Evolutionary conservation across 2,888 invertebrate genomes (phyloP), one percentile per base, ranked within the genome.

Genomic region (Aphelenchoides bicaudatus): DNA sequence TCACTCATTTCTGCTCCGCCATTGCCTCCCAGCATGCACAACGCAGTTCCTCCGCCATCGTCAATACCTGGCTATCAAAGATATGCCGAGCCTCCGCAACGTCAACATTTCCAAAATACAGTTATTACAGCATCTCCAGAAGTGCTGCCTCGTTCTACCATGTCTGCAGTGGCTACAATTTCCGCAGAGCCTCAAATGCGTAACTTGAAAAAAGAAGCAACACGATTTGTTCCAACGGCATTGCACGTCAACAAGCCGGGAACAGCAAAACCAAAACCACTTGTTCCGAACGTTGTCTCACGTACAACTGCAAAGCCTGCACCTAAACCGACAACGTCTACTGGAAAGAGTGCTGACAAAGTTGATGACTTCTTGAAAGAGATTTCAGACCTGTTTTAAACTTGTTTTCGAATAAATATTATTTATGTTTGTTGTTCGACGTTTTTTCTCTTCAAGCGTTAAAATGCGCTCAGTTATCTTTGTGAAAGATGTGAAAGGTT

Each of bases 301-400:
- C 43, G 8, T n/a, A 10, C 23, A 25, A n/a, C 23, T 21, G 37
- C 52, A 25, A 34, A 34, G 19, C 19, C 37, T 37, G 39, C 5
- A 30, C 19, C 49, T 8, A 48, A 51, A 29, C 10, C 10, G 10
- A 30, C 2, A n/a, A 50, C 19, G 3, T 23, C 39, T 68, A 60
- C 75, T 68, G 73, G 74, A 58, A 67, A 89, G 58, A 96, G 94
- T 80, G 96, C 96, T 79, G 96, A 96, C 79, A 96, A 94, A 10
- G 98, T 98, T 78, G 88, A 91, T 84, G 90, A 91, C 80, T 98
- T 98, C 80, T 94, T 98, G 93, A 88, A 88, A 80, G 96, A 98
- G 83, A 92, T 98, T 91, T 88, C 92, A 79, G 91, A 89, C 50
- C 83, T 96, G 28, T 84, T 96, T 79, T 92, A 80, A 82, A 39